phyloP scores from a whole-genome alignment of 2,888 invertebrate genomes.

The Sthenelais limicola region DNA sequence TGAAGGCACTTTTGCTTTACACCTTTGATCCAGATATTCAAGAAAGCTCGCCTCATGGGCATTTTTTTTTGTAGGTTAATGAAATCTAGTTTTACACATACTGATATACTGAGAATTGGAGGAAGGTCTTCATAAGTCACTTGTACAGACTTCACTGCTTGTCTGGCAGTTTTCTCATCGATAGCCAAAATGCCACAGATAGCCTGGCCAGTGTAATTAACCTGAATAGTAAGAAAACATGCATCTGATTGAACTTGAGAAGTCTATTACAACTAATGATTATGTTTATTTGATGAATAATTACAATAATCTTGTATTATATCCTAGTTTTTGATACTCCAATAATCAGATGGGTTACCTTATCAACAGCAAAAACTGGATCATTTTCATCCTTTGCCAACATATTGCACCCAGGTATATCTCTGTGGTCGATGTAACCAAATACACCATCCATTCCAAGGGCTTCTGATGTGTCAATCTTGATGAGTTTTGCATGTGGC shows the following conservation, averaged over 20 bases:
- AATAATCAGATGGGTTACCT: too few species aligned
- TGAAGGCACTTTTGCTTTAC: too few species aligned
- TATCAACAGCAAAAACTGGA: slow-evolving; percentile 29
- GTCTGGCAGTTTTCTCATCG: slow-evolving; percentile 85
- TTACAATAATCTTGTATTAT: too few species aligned
- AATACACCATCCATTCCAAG: slow-evolving; percentile 84
- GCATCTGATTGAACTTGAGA: too few species aligned
- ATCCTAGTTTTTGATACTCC: too few species aligned
- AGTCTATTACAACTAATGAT: too few species aligned
- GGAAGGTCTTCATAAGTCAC: slow-evolving; percentile 86
- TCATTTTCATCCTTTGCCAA: slow-evolving; percentile 38
- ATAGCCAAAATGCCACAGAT: slow-evolving; percentile 87
- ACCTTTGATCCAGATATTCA: too few species aligned
- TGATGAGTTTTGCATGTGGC: slow-evolving; percentile 86
- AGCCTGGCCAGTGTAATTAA: slow-evolving; percentile 78
- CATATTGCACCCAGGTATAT: slow-evolving; percentile 79
- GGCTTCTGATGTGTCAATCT: slow-evolving; percentile 83
- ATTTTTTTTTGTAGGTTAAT: too few species aligned
- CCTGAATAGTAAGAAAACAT: too few species aligned
- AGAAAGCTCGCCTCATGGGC: too few species aligned
- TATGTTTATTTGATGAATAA: too few species aligned
- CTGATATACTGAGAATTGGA: slow-evolving; percentile 84
- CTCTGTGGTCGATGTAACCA: slow-evolving; percentile 84
- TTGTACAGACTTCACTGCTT: slow-evolving; percentile 85
- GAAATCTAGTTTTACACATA: too few species aligned